A percentile compares a stretch with the other conserved stretches of the same genome.
Conservation (phyloP, 1,140 invertebrate species). For the Hestina assimilis region DNA sequence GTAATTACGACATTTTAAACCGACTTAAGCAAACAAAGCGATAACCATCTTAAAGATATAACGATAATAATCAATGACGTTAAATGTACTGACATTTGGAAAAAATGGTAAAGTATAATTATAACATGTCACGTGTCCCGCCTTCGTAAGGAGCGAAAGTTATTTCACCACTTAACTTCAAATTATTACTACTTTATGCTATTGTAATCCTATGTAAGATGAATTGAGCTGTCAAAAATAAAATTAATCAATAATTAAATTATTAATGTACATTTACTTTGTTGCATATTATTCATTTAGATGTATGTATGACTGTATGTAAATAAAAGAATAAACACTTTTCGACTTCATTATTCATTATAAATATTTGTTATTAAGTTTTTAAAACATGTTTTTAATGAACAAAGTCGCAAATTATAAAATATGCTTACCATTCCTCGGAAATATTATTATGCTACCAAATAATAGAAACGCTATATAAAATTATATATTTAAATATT, state of each 20-base stretch:
- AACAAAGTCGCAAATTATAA: too few species aligned
- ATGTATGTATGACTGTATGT: too few species aligned
- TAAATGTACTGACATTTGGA: conserved; percentile 18
- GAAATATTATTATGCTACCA: too few species aligned
- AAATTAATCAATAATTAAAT: too few species aligned
- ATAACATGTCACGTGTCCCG: background rate
- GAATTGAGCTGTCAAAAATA: background rate
- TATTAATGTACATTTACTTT: too few species aligned
- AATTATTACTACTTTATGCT: background rate
- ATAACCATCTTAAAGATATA: background rate
- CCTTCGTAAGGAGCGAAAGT: background rate
- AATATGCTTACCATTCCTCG: too few species aligned
- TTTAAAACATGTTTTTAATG: too few species aligned
- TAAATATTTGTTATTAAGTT: too few species aligned
- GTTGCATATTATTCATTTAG: too few species aligned
- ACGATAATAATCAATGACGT: conserved; percentile 12
- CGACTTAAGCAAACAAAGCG: background rate
- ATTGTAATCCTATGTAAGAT: background rate
- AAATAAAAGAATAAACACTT: too few species aligned
- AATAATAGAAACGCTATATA: background rate
- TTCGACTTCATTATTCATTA: too few species aligned
- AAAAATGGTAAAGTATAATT: background rate
- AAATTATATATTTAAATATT: background rate
- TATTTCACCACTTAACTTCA: background rate
- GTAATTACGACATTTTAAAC: conserved; percentile 3